Evolutionary conservation across 2,113 vertebrate species (phyloP).

Genomic region (Gobius niger): DNA sequence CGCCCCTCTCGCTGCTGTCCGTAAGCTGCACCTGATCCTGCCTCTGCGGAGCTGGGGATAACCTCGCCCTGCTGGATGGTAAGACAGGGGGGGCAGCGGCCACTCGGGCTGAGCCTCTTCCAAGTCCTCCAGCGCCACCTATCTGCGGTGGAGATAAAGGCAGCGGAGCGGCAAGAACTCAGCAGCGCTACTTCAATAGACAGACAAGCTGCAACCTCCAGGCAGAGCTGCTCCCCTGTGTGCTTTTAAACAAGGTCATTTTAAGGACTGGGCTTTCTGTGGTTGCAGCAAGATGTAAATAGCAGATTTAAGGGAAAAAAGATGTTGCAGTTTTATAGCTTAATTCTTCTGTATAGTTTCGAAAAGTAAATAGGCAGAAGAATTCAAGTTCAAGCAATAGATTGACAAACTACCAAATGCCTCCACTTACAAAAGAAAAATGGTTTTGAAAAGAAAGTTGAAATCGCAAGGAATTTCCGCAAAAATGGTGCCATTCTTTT

Average conservation of each 20-base stretch:
- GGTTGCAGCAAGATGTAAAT: slow-evolving; percentile 35
- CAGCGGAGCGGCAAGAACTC: not conserved
- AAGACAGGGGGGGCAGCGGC: slow-evolving; percentile 26
- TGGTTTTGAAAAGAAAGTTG: too few species aligned
- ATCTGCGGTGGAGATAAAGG: slow-evolving; percentile 19
- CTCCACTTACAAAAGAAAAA: too few species aligned
- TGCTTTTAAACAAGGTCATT: slow-evolving; percentile 57
- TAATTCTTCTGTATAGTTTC: too few species aligned
- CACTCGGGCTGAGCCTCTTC: not conserved
- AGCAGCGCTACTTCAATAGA: not conserved
- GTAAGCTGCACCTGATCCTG: slow-evolving; percentile 52
- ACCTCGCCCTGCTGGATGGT: slow-evolving; percentile 48
- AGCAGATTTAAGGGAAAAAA: slow-evolving; percentile 21
- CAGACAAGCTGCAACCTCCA: slow-evolving; percentile 16
- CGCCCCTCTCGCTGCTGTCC: slow-evolving; percentile 50
- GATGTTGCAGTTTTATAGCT: too few species aligned
- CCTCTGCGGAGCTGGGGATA: slow-evolving; percentile 36
- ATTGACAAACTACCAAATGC: too few species aligned
- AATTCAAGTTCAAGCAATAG: too few species aligned
- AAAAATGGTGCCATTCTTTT: too few species aligned
- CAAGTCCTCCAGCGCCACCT: slow-evolving; percentile 64
- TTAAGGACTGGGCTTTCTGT: slow-evolving; percentile 53
- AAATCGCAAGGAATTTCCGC: too few species aligned
- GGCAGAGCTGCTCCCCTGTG: slow-evolving; percentile 26
- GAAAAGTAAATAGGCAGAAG: too few species aligned